These are phyloP conservation scores for Protaetia brevitarsis DNA, from an alignment of 1,140 invertebrate genomes.

Conservation along the genomic window DNA sequence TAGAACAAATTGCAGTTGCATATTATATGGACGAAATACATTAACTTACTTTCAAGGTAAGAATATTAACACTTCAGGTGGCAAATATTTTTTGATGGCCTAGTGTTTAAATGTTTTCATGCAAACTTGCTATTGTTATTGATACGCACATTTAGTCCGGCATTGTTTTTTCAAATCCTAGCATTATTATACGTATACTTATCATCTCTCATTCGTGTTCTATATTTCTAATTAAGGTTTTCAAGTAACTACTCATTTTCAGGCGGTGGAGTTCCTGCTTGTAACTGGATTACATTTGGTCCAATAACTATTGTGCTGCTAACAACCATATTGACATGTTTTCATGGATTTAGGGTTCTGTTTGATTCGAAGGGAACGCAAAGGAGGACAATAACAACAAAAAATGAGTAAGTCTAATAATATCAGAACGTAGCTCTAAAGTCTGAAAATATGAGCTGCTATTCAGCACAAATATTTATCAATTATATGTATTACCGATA, in stretches of 20 bases:
- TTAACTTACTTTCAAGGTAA: constrained; percentile 51
- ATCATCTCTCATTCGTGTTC: background rate
- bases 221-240: no score
- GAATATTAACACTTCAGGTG: constrained; percentile 5
- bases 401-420: constrained; percentile 46
- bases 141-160: no score
- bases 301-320: constrained; percentile 50
- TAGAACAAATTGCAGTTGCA: constrained; percentile 54
- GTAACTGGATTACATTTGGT: constrained; percentile 53
- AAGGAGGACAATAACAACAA: constrained; percentile 43
- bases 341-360: constrained; percentile 54
- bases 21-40: constrained; percentile 54
- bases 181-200: no score
- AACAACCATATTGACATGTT: constrained; percentile 48
- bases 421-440: no score
- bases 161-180: no score
- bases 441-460: no score
- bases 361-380: constrained; percentile 46
- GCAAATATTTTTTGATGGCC: background rate
- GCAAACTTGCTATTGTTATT: background rate
- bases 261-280: constrained; percentile 52
- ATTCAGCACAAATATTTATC: no score
- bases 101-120: no score
- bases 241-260: no score
- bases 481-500: no score